A percentile compares a stretch with the other conserved stretches of the same genome.
phyloP scores from a whole-genome alignment of 2,113 vertebrate genomes.

The Leptobrachium ailaonicum region DNA sequence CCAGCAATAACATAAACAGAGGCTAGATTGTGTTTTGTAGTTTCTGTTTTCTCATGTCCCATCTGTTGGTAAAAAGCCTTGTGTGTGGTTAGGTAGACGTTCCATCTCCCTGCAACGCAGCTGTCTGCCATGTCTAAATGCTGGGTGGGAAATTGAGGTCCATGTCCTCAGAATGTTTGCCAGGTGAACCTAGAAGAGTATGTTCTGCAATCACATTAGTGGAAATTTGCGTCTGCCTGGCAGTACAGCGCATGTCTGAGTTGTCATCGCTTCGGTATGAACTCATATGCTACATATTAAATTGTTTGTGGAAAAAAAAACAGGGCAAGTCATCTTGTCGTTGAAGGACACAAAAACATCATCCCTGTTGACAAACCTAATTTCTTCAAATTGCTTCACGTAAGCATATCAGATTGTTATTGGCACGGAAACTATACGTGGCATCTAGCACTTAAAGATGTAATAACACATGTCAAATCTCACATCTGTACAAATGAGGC shows the following conservation, averaged over 20 bases:
- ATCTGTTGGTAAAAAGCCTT: background rate
- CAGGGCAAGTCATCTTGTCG: conserved; percentile 9
- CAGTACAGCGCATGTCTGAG: background rate
- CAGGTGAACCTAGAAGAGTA: conserved; percentile 6
- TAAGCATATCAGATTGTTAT: conserved; percentile 22
- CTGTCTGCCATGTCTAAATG: background rate
- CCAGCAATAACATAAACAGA: background rate
- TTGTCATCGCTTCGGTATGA: conserved; percentile 28
- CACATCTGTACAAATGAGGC: too few relatives aligned
- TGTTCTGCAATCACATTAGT: conserved; percentile 18
- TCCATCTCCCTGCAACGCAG: background rate
- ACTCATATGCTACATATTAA: conserved; percentile 31
- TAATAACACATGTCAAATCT: background rate
- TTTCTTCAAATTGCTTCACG: conserved; percentile 16
- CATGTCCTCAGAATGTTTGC: background rate
- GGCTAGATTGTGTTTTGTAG: background rate
- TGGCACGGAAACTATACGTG: conserved; percentile 11
- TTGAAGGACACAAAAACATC: conserved; percentile 23
- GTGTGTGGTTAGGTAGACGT: background rate
- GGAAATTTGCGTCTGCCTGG: conserved; percentile 1
- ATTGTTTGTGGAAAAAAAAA: conserved; percentile 28
- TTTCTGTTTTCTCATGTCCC: background rate
- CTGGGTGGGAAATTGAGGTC: background rate
- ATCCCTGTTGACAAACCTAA: conserved; percentile 33
- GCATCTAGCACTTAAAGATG: background rate